A percentile compares a stretch with the other conserved stretches of the same genome.
Evolutionary conservation across 2,113 vertebrate species (phyloP).

Genomic region (Zosterops pallidus): DNA sequence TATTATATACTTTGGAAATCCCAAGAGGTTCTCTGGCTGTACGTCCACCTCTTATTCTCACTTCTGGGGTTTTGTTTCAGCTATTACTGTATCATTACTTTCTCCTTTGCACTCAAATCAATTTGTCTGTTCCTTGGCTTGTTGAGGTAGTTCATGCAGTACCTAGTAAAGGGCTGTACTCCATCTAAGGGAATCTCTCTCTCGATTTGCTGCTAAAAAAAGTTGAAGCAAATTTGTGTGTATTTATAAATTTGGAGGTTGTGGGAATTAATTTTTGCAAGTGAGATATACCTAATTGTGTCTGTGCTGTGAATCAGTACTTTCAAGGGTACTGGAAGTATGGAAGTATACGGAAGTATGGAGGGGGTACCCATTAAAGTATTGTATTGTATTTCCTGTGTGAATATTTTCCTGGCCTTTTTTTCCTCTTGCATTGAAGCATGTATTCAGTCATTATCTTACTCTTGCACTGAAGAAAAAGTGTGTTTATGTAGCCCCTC

Average conservation of each 20-base stretch:
- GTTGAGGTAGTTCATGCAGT: not conserved
- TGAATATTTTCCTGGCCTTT: not conserved
- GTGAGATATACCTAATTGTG: not conserved
- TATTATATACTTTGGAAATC: not conserved
- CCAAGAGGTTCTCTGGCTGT: not conserved
- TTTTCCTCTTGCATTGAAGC: not conserved
- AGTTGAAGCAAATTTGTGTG: not conserved
- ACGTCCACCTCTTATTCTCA: not conserved
- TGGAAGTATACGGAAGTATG: not conserved
- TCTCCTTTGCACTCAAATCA: not conserved
- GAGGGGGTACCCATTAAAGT: not conserved
- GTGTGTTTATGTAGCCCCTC: not conserved
- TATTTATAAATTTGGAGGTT: not conserved
- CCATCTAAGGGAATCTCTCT: not conserved
- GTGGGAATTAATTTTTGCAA: not conserved
- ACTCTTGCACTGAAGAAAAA: not conserved
- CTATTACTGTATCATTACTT: not conserved
- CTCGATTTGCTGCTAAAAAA: not conserved
- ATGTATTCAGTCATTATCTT: not conserved
- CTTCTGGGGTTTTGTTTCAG: not conserved
- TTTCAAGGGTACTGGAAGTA: not conserved
- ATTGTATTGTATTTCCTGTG: accelerated
- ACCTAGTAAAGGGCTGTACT: not conserved
- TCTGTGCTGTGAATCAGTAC: not conserved
- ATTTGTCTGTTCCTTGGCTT: not conserved